Evolutionary conservation across 2,113 vertebrate species (phyloP).

Genomic region (Candoia aspera): DNA sequence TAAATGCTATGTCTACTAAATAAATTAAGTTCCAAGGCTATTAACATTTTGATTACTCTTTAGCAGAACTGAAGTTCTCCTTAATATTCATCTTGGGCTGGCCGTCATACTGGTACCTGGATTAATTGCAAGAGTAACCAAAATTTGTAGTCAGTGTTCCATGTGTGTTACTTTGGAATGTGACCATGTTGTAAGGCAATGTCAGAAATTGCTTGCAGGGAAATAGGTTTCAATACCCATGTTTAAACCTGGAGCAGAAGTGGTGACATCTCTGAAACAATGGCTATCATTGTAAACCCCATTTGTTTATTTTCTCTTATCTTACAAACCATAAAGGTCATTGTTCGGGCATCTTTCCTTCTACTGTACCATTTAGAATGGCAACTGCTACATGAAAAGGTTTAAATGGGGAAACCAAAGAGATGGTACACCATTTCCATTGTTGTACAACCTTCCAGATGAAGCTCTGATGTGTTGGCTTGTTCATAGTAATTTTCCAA

Average conservation of each 20-base stretch:
- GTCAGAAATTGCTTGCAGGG: not conserved
- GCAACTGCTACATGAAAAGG: not conserved
- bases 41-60: conserved; percentile 65
- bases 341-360: not conserved
- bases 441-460: not conserved
- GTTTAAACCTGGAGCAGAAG: not conserved
- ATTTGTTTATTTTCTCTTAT: not conserved
- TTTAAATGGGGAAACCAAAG: not conserved
- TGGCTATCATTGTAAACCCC: not conserved
- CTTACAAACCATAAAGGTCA: not conserved
- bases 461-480: not conserved
- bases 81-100: conserved; percentile 52
- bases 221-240: not conserved
- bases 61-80: conserved; percentile 63
- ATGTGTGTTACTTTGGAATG: not conserved
- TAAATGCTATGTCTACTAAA: conserved; percentile 50
- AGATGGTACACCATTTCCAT: not conserved
- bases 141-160: conserved; percentile 29
- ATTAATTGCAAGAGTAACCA: conserved; percentile 62
- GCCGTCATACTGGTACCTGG: conserved; percentile 50
- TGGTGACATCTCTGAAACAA: not conserved
- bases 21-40: conserved; percentile 64
- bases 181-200: not conserved
- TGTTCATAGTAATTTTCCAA: not conserved
- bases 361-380: not conserved